Conservation (phyloP, 23 tunicate genomes). For the Botrylloides violaceus region DNA sequence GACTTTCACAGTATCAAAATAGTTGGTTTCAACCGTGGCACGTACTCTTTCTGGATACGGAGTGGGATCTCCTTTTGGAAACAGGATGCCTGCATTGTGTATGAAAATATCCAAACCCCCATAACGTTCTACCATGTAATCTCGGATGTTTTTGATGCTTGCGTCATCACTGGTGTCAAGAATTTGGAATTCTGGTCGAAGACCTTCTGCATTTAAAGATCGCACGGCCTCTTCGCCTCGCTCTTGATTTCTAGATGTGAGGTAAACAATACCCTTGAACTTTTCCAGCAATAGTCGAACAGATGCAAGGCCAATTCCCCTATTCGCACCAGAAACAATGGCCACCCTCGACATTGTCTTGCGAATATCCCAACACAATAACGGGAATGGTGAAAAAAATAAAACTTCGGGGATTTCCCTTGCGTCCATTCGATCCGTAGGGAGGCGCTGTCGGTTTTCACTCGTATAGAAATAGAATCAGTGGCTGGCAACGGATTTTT, state of each 20-base stretch:
- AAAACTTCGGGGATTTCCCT: too few relatives aligned
- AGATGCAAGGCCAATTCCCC: slow-evolving; percentile 30
- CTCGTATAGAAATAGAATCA: too few relatives aligned
- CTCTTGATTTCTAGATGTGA: slow-evolving; percentile 57
- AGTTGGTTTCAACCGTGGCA: slow-evolving; percentile 46
- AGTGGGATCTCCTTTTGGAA: slow-evolving; percentile 4
- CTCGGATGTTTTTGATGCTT: slow-evolving; percentile 27
- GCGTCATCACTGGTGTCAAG: slow-evolving; percentile 50
- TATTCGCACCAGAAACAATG: slow-evolving; percentile 19
- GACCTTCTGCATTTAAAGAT: slow-evolving; percentile 37
- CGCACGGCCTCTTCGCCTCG: slow-evolving; percentile 61
- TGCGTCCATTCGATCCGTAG: too few relatives aligned
- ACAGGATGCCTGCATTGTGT: slow-evolving; percentile 72
- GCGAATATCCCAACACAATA: too few relatives aligned
- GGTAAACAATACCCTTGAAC: slow-evolving; percentile 2
- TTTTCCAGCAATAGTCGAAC: slow-evolving; percentile 11
- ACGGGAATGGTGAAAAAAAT: too few relatives aligned
- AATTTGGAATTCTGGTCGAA: slow-evolving; percentile 49
- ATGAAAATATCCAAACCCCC: slow-evolving; percentile 79
- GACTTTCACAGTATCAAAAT: slow-evolving; percentile 30
- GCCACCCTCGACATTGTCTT: slow-evolving; percentile 7
- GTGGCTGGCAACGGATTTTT: too few relatives aligned
- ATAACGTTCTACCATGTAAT: slow-evolving; percentile 26
- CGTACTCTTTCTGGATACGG: slow-evolving; percentile 39
- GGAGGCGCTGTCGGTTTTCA: too few relatives aligned